A percentile compares a stretch with the other conserved stretches of the same genome.
Conservation (phyloP, 2,888 invertebrate species). For the Ischnura elegans region DNA sequence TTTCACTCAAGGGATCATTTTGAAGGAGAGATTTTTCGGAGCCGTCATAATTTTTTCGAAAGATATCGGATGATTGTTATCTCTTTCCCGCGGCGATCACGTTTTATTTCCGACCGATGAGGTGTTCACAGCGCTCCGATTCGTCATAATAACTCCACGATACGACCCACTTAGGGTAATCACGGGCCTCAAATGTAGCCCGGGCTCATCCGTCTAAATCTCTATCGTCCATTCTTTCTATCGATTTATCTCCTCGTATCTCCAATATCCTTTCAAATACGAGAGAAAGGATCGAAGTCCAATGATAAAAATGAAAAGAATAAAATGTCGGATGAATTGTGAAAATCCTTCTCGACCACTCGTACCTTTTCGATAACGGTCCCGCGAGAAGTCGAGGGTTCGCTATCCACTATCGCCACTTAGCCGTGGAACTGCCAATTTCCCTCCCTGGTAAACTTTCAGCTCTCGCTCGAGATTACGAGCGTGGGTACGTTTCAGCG, state of each 20-base stretch:
- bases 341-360: not conserved
- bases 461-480: not conserved
- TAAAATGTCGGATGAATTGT: not conserved
- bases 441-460: not conserved
- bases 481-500: not conserved
- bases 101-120: not conserved
- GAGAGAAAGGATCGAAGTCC: not conserved
- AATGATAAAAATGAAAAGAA: too few relatives aligned
- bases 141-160: slow-evolving; percentile 5
- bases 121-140: not conserved
- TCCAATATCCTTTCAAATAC: not conserved
- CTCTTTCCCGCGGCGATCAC: not conserved
- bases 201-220: not conserved
- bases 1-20: not conserved
- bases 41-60: slow-evolving; percentile 8
- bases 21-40: not conserved
- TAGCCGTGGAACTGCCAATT: slow-evolving; percentile 3
- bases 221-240: not conserved
- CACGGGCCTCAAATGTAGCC: not conserved
- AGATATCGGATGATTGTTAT: not conserved
- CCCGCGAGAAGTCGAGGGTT: not conserved
- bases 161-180: not conserved
- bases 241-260: not conserved
- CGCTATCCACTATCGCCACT: not conserved
- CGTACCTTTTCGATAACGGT: not conserved